Evolutionary conservation across 2,797 vertebrate genomes (phyloP).

Genomic region (Cyprinodon diabolis): DNA sequence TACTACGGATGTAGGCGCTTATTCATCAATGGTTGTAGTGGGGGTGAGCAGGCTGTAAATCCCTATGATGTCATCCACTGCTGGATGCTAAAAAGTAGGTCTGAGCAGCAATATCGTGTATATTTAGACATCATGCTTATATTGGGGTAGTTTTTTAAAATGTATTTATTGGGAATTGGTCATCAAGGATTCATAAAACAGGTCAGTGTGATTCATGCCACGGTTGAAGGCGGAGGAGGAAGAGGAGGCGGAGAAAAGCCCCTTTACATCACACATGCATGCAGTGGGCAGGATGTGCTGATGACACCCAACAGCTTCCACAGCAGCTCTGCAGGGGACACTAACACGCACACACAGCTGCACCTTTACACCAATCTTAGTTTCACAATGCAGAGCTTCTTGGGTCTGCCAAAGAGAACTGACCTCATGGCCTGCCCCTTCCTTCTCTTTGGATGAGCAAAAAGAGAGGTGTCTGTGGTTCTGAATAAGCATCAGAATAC

Average conservation of each 20-base stretch:
- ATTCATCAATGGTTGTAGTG: constrained; percentile 78
- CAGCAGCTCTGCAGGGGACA: constrained; percentile 64
- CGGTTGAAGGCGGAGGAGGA: constrained; percentile 16
- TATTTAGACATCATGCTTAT: constrained; percentile 7
- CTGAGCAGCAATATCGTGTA: constrained; percentile 39
- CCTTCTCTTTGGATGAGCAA: constrained; percentile 52
- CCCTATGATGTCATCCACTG: constrained; percentile 82
- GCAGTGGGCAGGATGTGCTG: constrained; percentile 70
- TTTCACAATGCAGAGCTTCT: constrained; percentile 66
- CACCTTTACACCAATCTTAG: constrained; percentile 50
- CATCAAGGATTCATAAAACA: constrained; percentile 37
- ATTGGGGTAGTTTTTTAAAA: neutral
- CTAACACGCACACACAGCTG: constrained; percentile 27
- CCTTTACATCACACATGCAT: constrained; percentile 43
- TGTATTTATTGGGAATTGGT: neutral
- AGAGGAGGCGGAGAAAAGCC: constrained; percentile 43
- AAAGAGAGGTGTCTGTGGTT: constrained; percentile 53
- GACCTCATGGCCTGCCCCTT: constrained; percentile 73
- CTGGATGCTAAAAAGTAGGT: constrained; percentile 69
- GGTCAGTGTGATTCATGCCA: constrained; percentile 36
- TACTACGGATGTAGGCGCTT: constrained; percentile 60
- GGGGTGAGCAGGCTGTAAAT: constrained; percentile 66
- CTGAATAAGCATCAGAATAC: constrained; percentile 63
- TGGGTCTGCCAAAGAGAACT: constrained; percentile 76
- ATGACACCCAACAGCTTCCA: constrained; percentile 71